phyloP scores from a whole-genome alignment of 2,797 vertebrate genomes.

The Xerus rutilus region DNA sequence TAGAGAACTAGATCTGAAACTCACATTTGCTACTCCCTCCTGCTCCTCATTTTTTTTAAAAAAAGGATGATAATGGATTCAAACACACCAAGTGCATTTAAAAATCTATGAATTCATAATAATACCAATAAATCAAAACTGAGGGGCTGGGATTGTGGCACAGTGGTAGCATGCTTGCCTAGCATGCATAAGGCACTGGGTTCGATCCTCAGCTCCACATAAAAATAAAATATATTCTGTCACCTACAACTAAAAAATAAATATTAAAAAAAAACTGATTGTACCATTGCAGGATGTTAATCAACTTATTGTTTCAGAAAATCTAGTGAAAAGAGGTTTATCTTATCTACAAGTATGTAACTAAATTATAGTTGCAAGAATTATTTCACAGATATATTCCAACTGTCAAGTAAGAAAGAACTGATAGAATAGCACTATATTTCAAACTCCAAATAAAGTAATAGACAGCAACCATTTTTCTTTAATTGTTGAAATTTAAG shows the following conservation, averaged over 20 bases:
- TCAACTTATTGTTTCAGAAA: neutral
- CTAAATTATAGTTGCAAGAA: neutral
- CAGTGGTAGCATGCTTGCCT: no score
- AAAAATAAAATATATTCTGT: no score
- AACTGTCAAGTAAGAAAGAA: neutral
- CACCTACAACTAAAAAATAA: no score
- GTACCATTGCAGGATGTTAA: neutral
- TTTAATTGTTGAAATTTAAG: slow-evolving; percentile 60
- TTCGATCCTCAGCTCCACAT: no score
- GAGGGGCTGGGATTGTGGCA: no score
- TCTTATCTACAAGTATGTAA: neutral
- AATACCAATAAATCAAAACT: neutral
- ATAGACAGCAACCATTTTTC: neutral
- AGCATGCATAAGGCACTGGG: no score
- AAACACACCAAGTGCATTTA: neutral
- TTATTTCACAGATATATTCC: neutral
- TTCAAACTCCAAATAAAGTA: neutral
- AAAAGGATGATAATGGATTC: neutral
- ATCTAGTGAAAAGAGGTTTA: neutral
- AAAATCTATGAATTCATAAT: neutral
- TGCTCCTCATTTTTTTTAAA: neutral
- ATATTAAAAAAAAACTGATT: neutral
- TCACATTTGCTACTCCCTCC: neutral
- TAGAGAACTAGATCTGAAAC: slow-evolving; percentile 27
- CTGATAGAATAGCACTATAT: neutral